Conservation (phyloP, 2,888 invertebrate genomes). For the Amphiduros pacificus region DNA sequence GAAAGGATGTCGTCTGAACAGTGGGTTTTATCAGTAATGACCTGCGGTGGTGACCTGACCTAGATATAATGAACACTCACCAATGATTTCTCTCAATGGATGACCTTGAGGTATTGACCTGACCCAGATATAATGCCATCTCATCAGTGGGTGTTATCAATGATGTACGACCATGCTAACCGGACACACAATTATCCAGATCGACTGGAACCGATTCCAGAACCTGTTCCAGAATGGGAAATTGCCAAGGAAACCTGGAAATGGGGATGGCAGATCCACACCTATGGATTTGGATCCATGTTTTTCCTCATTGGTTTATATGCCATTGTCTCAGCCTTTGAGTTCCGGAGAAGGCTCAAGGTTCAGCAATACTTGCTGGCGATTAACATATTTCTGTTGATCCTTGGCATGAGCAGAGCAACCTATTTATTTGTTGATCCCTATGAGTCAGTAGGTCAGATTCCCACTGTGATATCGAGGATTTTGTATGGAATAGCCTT, state of each 20-base stretch:
- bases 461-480: conserved; percentile 63
- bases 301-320: conserved; percentile 66
- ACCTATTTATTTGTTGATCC: conserved; percentile 66
- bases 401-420: conserved; percentile 64
- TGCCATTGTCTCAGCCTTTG: conserved; percentile 65
- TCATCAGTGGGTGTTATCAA: conserved; percentile 1
- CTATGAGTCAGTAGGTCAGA: conserved; percentile 63
- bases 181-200: not conserved
- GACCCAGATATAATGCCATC: too few relatives aligned
- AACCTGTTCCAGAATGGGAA: conserved; percentile 55
- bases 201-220: conserved; percentile 1
- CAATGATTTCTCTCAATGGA: too few relatives aligned
- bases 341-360: conserved; percentile 60
- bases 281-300: conserved; percentile 65
- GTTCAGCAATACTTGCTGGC: conserved; percentile 65
- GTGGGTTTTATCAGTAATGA: too few relatives aligned
- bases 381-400: conserved; percentile 65
- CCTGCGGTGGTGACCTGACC: too few relatives aligned
- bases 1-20: too few relatives aligned
- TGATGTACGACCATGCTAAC: not conserved
- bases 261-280: conserved; percentile 65
- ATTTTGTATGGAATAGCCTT: conserved; percentile 66
- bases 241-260: conserved; percentile 49
- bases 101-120: too few relatives aligned
- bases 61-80: too few relatives aligned